Evolutionary conservation across 2,797 vertebrate genomes (phyloP), one percentile per base, ranked within the genome.

Genomic region (Rousettus madagascariensis): DNA sequence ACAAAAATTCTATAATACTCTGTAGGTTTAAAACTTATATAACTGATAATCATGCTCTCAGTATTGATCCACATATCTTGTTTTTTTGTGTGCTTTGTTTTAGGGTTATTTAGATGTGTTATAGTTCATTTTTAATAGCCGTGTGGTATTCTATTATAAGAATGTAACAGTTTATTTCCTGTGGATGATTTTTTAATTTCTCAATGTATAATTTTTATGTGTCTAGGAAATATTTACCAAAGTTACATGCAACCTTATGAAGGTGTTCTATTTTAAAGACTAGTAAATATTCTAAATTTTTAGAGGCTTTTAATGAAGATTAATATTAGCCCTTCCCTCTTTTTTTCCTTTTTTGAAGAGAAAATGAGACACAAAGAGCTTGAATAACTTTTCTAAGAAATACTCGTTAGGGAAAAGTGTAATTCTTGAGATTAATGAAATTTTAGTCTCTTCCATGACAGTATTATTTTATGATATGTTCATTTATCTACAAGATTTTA

Each of bases 281-380:
- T 71, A 61, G n/a, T n/a, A 33, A 17, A 71, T 65, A 11, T 20
- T 86, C 57, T 72, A n/a, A 57, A 59, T n/a, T 41, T 66, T 86
- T 69, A 88, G 51, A 75, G 43, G 20, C 43, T 86, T 94, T 83
- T 84, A n/a, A 16, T 68, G 57, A 87, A 87, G 68, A 80, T 79
- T 53, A 28, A 7, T 53, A 6, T 74, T 86, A 26, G 91, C 57
- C 5, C 17, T 19, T 3, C n/a, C 57, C 24, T 11, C 19, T 3
- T 0, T 1, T 30, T 11, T 6, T 41, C 33, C 71, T 63, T 80
- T 49, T 28, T 13, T 61, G n/a, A 87, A 68, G 15, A 75, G n/a
- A 84, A 84, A 85, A 85, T 74, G 36, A 79, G 57, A 51, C 43
- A 86, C 79, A 86, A 53, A 86, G 30, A 43, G 8, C 6, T 89